A percentile compares a stretch with the other conserved stretches of the same genome.
phyloP scores from a whole-genome alignment of 2,797 vertebrate species.

The Xiphorhynchus erythropygius region DNA sequence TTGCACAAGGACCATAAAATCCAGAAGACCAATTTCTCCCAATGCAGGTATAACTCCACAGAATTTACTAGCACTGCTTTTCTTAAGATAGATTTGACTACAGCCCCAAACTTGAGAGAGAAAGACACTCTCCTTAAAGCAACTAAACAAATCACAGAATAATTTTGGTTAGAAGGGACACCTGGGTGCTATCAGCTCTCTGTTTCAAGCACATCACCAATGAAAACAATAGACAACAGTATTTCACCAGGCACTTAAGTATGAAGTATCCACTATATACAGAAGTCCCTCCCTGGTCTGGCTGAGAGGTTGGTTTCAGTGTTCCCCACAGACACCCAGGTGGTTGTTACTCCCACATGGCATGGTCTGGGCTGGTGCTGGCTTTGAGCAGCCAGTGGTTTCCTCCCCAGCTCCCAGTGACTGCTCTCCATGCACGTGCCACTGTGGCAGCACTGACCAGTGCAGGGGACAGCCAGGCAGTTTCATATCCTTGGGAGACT shows the following conservation, averaged over 20 bases:
- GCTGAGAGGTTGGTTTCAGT: background rate
- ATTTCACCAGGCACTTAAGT: background rate
- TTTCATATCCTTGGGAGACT: fast-evolving
- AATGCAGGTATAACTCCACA: background rate
- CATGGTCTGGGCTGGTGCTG: background rate
- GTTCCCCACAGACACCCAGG: background rate
- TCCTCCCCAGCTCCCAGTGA: background rate
- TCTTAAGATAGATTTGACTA: background rate
- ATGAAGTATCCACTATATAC: background rate
- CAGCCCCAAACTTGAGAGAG: background rate
- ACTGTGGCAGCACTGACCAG: background rate
- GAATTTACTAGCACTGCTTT: background rate
- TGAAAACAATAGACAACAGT: background rate
- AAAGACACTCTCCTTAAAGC: background rate
- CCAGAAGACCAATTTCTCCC: background rate
- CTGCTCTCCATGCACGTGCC: background rate
- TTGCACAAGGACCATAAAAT: background rate
- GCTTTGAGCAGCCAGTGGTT: background rate
- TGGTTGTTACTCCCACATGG: background rate
- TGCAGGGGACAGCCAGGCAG: background rate
- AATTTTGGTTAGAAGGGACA: background rate
- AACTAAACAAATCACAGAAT: background rate
- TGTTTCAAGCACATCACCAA: background rate
- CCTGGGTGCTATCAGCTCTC: background rate
- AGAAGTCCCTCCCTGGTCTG: background rate